These are phyloP conservation scores for Cerceris ruficornis DNA, from an alignment of 2,888 invertebrate genomes.

Conservation along the genomic window DNA sequence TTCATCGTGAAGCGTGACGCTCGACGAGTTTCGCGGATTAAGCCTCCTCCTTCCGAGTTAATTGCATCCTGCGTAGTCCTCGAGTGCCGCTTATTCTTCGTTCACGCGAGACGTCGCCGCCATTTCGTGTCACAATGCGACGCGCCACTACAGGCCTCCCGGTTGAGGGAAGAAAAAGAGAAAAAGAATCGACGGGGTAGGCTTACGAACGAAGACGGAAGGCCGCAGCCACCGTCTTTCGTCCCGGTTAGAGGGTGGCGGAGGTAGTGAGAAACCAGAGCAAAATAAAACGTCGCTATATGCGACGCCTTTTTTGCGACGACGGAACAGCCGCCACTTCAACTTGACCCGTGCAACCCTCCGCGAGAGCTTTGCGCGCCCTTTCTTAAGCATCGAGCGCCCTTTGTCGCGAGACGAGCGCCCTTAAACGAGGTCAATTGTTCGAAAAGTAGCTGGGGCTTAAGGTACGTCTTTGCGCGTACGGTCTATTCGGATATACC, in stretches of 20 bases:
- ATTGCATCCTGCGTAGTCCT: slow-evolving; percentile 48
- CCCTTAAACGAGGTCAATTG: slow-evolving; percentile 68
- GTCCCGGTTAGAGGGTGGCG: slow-evolving; percentile 18
- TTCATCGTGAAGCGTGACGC: slow-evolving; percentile 55
- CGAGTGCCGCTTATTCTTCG: slow-evolving; percentile 32
- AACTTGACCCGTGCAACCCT: slow-evolving; percentile 59
- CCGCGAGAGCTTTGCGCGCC: slow-evolving; percentile 48
- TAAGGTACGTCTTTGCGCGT: slow-evolving; percentile 26
- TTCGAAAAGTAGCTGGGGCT: slow-evolving; percentile 63
- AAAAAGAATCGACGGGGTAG: slow-evolving; percentile 1
- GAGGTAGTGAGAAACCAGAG: slow-evolving; percentile 46
- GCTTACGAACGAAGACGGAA: slow-evolving; percentile 17
- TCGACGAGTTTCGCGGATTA: slow-evolving; percentile 57
- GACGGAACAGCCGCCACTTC: slow-evolving; percentile 52
- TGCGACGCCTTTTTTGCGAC: slow-evolving; percentile 57
- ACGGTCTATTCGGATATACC: neutral
- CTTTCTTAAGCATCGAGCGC: slow-evolving; percentile 54
- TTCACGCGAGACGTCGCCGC: slow-evolving; percentile 38
- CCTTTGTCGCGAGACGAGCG: slow-evolving; percentile 61
- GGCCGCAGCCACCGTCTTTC: slow-evolving; percentile 20
- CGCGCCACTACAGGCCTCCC: slow-evolving; percentile 10
- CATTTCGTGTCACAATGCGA: slow-evolving; percentile 54
- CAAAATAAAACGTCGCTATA: slow-evolving; percentile 60
- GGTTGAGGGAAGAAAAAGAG: slow-evolving; percentile 20
- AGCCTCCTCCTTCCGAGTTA: slow-evolving; percentile 49